phyloP scores from a whole-genome alignment of 2,888 invertebrate genomes.

The Phortica magna region DNA sequence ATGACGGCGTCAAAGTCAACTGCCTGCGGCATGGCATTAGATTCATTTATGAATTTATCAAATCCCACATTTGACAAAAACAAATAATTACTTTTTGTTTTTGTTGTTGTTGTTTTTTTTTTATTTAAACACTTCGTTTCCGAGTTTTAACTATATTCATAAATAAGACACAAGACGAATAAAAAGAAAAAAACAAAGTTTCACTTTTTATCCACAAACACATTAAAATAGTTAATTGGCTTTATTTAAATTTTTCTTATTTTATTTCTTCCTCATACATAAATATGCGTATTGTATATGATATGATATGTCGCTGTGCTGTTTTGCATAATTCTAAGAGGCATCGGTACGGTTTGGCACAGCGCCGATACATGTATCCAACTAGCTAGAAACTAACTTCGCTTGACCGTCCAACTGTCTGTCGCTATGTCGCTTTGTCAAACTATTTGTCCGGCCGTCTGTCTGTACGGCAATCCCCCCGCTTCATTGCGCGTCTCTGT shows the following conservation, averaged over 20 bases:
- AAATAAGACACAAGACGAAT: conserved; percentile 52
- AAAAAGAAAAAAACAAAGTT: conserved; percentile 60
- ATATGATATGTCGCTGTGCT: conserved; percentile 35
- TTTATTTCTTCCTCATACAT: conserved; percentile 72
- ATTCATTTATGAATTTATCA: conserved; percentile 1
- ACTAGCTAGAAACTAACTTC: background rate
- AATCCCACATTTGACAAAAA: conserved; percentile 15
- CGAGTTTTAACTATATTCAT: conserved; percentile 70
- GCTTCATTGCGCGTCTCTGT: background rate
- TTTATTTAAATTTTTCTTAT: conserved; percentile 60
- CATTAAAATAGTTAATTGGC: conserved; percentile 74
- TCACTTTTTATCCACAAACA: conserved; percentile 70
- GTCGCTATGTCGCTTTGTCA: background rate
- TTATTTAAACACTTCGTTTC: conserved; percentile 66
- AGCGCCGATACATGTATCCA: conserved; percentile 1
- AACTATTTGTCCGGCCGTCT: too few relatives aligned
- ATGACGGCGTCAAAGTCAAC: background rate
- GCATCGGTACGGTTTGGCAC: background rate
- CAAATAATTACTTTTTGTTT: conserved; percentile 12
- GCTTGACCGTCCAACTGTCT: background rate
- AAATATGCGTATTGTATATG: conserved; percentile 54
- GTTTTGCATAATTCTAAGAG: conserved; percentile 67
- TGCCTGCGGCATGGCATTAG: background rate
- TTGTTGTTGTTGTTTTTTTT: background rate
- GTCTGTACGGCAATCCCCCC: too few relatives aligned